Evolutionary conservation across 2,888 invertebrate genomes (phyloP).

Genomic region (Euzophera pinguis): DNA sequence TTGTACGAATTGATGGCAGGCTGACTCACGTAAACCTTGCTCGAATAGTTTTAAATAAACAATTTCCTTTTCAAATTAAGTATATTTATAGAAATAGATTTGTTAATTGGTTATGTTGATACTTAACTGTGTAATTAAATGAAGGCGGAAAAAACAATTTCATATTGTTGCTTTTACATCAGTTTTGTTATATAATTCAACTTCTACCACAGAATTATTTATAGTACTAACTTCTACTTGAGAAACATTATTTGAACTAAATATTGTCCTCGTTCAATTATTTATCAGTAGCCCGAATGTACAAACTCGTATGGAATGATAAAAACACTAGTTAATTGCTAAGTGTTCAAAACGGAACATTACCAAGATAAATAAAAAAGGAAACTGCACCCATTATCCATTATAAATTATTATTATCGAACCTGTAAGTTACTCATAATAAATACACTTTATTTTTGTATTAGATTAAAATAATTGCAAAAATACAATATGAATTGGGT

Average conservation of each 20-base stretch:
- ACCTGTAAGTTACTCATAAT: background rate
- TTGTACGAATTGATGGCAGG: background rate
- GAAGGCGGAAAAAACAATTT: background rate
- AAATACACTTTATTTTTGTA: background rate
- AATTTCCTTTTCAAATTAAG: background rate
- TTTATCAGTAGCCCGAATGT: background rate
- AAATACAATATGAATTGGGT: too few relatives aligned
- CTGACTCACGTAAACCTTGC: constrained; percentile 5
- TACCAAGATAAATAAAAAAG: background rate
- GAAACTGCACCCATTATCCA: constrained; percentile 1
- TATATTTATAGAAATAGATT: background rate
- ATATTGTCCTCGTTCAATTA: background rate
- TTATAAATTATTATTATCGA: background rate
- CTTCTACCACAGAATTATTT: too few relatives aligned
- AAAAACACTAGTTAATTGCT: constrained; percentile 5
- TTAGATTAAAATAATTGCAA: too few relatives aligned
- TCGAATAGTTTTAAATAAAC: background rate
- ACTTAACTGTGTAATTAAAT: background rate
- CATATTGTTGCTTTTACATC: background rate
- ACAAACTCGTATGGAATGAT: background rate
- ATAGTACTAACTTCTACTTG: too few relatives aligned
- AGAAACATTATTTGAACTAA: background rate
- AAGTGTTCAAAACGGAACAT: background rate
- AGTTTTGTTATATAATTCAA: background rate
- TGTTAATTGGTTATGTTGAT: background rate